Evolutionary conservation across 2,113 vertebrate species (phyloP), one percentile per base, ranked within the genome.

Genomic region (Zeus faber): DNA sequence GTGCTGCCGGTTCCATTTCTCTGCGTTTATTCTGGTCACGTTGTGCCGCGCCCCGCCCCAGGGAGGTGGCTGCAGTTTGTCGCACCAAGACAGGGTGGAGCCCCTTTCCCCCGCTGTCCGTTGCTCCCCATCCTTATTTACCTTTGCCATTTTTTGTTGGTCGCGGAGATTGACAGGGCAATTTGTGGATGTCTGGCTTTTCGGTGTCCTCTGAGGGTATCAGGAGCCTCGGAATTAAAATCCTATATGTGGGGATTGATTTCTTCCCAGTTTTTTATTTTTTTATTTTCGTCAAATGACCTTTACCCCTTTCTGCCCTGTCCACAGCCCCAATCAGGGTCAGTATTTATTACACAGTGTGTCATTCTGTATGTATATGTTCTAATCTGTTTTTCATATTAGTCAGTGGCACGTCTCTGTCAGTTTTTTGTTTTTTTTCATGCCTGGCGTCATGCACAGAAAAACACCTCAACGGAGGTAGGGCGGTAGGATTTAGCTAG

Each of bases 111-210:
- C 1, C 8, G 26, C 39, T 22, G 49, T 44, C 45, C 51, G 26
- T 8, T 18, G n/a, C 58, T 66, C 54, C 26, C 58, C 45, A 29
- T 58, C 49, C 40, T 41, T 68, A 68, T 72, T 61, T 72, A 60
- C 63, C 72, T 72, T 63, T 58, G 58, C 65, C 48, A 44, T 67
- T 78, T 82, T 20, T 20, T 81, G 52, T 72, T 64, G 72, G 75
- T 45, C 64, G 54, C 7, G 1, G 49, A 87, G 87, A 90, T 85
- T 87, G 88, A 87, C 86, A 87, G 72, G 69, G 72, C 85, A 89
- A 89, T 88, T 85, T 86, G 67, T 66, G 75, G 80, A 80, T 85
- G 74, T 75, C 75, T 67, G 69, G 54, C 65, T 77, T 85, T 77
- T 83, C 84, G 67, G 86, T 72, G 75, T 77, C 58, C 55, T 68